Percentiles rank a stretch among this genome's conserved stretches.
These are phyloP conservation scores for Hiodon tergisus DNA, from an alignment of 2,113 vertebrate genomes.

Conservation along the genomic window DNA sequence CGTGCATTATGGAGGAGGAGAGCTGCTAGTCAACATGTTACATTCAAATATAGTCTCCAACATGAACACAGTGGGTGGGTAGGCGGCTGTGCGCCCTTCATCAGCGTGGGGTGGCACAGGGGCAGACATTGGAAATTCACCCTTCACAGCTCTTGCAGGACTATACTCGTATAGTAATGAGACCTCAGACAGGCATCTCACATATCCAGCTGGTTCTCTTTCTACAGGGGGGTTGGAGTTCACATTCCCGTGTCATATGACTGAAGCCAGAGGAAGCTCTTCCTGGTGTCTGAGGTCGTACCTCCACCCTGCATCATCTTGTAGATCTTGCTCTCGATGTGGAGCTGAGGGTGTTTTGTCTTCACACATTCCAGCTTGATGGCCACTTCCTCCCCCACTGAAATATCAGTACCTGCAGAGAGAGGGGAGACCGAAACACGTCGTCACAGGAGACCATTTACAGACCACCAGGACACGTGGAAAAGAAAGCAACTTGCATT, in stretches of 20 bases:
- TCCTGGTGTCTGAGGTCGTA: constrained; percentile 35
- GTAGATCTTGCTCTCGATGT: constrained; percentile 98
- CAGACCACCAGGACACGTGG: background rate
- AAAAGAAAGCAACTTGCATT: background rate
- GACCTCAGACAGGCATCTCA: too few species aligned
- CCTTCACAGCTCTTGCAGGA: too few species aligned
- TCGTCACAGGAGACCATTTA: background rate
- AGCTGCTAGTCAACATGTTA: too few species aligned
- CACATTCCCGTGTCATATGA: background rate
- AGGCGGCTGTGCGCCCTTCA: too few species aligned
- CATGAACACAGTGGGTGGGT: too few species aligned
- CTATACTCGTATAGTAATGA: too few species aligned
- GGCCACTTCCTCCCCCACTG: constrained; percentile 88
- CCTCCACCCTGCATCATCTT: constrained; percentile 99
- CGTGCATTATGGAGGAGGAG: too few species aligned
- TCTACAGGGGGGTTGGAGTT: too few species aligned
- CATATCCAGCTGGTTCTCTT: too few species aligned
- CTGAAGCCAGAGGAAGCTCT: background rate
- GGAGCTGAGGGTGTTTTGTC: constrained; percentile 95
- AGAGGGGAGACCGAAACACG: background rate
- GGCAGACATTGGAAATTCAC: too few species aligned
- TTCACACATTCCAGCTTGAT: constrained; percentile 97
- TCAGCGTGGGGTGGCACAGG: too few species aligned
- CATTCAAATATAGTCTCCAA: too few species aligned
- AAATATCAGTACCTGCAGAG: constrained; percentile 85